Evolutionary conservation across 2,113 vertebrate genomes (phyloP), one percentile per base, ranked within the genome.

Genomic region (Myotis davidii): DNA sequence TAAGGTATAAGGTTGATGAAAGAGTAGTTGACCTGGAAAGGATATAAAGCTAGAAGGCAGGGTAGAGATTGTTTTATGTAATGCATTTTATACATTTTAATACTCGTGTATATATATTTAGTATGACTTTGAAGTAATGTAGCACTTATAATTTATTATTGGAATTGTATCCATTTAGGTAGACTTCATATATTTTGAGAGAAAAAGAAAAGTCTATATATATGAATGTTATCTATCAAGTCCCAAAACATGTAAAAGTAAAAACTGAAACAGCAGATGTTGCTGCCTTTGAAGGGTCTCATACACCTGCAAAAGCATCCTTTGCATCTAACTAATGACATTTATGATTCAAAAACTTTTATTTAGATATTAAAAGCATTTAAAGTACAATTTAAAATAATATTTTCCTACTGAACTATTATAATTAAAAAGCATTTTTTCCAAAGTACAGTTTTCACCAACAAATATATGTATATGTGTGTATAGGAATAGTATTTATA

Each of bases 401-500:
- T 27, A 25, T 17, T 64, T 78, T 16, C 18, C 83, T 42, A 67
- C 27, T 45, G 29, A 82, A 88, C 56, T 1, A 1, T 61, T 73
- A 25, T n/a, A 39, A 59, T 48, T 70, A 11, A 86, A 65, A 72
- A 61, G 52, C n/a, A 2, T 77, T 8, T 79, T 64, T 64, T 86
- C 8, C 20, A 74, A 56, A 72, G 10, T 69, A 5, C 1, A 59
- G 2, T 56, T 85, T 45, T 21, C 14, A 67, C 7, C 6, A 72
- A 70, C n/a, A 37, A 6, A 21, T 14, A 42, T 34, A 20, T 12
- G 6, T 25, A 4, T 29, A 3, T 67, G 0, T 61, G 6, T 64
- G 20, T 37, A 0, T 34, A 12, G 34, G 0, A 8, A 3, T 52
- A 78, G 0, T 64, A 23, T 29, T 23, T 70, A 3, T 34, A 6